Evolutionary conservation across 2,888 invertebrate genomes (phyloP), one percentile per base, ranked within the genome.

Genomic region (Cheilosia scutellata): DNA sequence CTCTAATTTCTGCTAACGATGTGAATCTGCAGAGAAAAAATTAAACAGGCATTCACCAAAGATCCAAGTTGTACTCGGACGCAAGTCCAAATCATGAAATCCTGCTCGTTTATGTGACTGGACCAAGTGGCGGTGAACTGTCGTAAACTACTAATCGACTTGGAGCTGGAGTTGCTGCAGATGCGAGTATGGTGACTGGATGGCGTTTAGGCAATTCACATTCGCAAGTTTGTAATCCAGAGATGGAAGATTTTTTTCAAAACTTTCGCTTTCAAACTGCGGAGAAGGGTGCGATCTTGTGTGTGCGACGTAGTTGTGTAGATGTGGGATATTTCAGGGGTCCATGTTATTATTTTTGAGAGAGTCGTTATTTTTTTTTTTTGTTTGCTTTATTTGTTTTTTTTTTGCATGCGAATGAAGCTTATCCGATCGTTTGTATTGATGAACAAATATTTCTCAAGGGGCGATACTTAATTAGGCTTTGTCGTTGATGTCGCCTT

Each of bases 251-350:
- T 20, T 20, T 72, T 78, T 83, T 83, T 66, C 71, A 82, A 78
- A 83, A 83, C 82, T 83, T 83, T 83, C 82, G 82, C 82, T 83
- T 83, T 83, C 78, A 72, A 74, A 68, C 57, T 37, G 37, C 11
- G 68, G 80, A 75, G 75, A 68, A 75, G 80, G 60, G 75, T 74
- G 11, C 11, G 16, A 68, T 80, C 60, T 60, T 57, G 33, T 63
- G 51, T 53, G 13, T 5, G 31, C 7, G 25, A 7, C 20, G 47
- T 9, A 1, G 60, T 20, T 27, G 6, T 68, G 29, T 37, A 40
- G 57, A 16, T 37, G 44, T 40, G 33, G 51, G 29, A 57, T 37
- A 58, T 66, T 71, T 66, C 33, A 71, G 84, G 53, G 66, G 71
- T 71, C 75, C 66, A 62, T 72, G 76, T 20, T 75, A 29, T 29